Evolutionary conservation across 2,888 invertebrate genomes (phyloP).

Genomic region (Anthophora plumipes): DNA sequence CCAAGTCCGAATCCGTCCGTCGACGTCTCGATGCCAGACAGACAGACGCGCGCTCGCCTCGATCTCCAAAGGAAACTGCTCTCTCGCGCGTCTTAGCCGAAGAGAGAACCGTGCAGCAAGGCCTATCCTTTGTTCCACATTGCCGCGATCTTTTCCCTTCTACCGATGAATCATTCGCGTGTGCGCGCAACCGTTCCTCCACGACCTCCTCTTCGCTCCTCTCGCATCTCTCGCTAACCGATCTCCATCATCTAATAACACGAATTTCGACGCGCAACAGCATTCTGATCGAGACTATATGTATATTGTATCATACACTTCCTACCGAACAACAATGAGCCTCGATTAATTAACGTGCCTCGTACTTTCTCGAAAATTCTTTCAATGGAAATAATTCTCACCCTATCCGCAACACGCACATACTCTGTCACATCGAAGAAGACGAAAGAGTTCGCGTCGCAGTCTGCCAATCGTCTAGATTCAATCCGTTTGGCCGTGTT

Average conservation of each 20-base stretch:
- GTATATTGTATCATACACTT: too few species aligned
- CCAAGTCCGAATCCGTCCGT: neutral
- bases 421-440: too few species aligned
- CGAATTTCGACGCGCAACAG: too few species aligned
- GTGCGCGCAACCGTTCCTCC: neutral
- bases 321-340: too few species aligned
- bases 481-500: constrained; percentile 25
- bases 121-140: neutral
- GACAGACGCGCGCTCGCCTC: neutral
- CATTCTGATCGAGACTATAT: too few species aligned
- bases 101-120: neutral
- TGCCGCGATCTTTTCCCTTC: neutral
- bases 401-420: too few species aligned
- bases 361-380: too few species aligned
- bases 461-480: constrained; percentile 8
- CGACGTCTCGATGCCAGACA: neutral
- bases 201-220: too few species aligned
- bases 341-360: too few species aligned
- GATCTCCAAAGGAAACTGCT: neutral
- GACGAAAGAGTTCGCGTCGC: neutral
- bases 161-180: neutral
- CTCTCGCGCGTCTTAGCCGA: neutral
- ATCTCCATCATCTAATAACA: too few species aligned
- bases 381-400: too few species aligned
- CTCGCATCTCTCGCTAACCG: too few species aligned